Evolutionary conservation across 1,140 invertebrate species (phyloP), one percentile per base, ranked within the genome.

Genomic region (Myzus persicae): DNA sequence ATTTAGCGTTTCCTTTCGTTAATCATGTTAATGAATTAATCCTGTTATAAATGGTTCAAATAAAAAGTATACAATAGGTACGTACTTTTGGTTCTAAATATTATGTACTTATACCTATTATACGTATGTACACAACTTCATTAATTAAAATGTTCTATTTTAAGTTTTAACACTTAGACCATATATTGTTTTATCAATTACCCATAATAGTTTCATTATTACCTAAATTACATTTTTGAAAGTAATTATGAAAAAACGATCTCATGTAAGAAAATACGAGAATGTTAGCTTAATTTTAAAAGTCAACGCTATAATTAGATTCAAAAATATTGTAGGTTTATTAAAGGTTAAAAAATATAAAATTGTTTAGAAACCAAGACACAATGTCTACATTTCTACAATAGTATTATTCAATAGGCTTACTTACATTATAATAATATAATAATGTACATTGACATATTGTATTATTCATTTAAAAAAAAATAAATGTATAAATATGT

Each of bases 1-100:
- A 88, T 88, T 46, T 88, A 26, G n/a, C 24, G 26, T 84, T 46
- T 88, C 42, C 42, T n/a, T 46, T 36, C 31, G 38, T 84, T 26
- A 84, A 84, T 84, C 40, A 84, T 84, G 82, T 84, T 40, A 26
- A 84, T 40, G 40, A 84, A 84, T 40, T 40, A 84, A 84, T 40
- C 9, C 22, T 42, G 8, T 84, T 42, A 40, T 42, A 84, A 48
- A 24, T 84, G 20, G 22, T 40, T 82, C 11, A 14, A 67, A 67
- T 67, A 67, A 59, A 67, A 67, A 26, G 59, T n/a, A 76, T n/a
- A n/a, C 11, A n/a, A 76, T n/a, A 76, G 31, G 59, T 76, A 76
- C 48, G 48, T 51, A 59, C 14, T 18, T 76, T 76, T 76, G 59
- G 31, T 18, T 76, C 59, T n/a, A 76, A n/a, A 76, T 76, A 31